phyloP scores from a whole-genome alignment of 2,888 invertebrate species.

The Meteorus cinctellus region DNA sequence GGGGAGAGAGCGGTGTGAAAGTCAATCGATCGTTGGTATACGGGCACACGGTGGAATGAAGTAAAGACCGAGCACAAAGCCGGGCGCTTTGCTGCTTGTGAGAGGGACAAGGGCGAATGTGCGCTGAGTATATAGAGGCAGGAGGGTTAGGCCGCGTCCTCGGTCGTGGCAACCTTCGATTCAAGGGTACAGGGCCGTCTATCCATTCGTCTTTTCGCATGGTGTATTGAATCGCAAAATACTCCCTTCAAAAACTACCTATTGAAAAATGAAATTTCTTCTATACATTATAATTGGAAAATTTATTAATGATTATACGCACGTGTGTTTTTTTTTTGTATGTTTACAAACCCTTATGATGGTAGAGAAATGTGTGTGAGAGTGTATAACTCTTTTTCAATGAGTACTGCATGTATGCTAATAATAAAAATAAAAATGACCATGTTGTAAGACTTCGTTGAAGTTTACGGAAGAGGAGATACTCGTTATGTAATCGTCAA shows the following conservation, averaged over 20 bases:
- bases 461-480: conserved; percentile 30
- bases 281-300: not conserved
- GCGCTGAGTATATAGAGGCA: conserved; percentile 46
- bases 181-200: conserved; percentile 69
- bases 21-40: conserved; percentile 43
- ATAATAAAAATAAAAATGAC: not conserved
- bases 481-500: conserved; percentile 36
- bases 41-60: conserved; percentile 53
- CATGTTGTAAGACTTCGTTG: not conserved
- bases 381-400: conserved; percentile 12
- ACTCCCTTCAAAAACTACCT: no score
- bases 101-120: conserved; percentile 25
- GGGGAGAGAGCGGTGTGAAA: conserved; percentile 26
- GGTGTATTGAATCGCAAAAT: not conserved
- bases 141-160: conserved; percentile 63
- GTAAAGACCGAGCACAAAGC: conserved; percentile 60
- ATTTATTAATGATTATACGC: not conserved
- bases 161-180: conserved; percentile 67
- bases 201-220: conserved; percentile 50
- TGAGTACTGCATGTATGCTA: not conserved
- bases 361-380: not conserved
- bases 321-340: not conserved
- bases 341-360: not conserved
- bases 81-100: conserved; percentile 11
- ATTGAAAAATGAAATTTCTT: not conserved